Percentiles rank a stretch among this genome's conserved stretches.
Evolutionary conservation across 2,797 vertebrate genomes (phyloP).

Genomic region (Sphaeramia orbicularis): DNA sequence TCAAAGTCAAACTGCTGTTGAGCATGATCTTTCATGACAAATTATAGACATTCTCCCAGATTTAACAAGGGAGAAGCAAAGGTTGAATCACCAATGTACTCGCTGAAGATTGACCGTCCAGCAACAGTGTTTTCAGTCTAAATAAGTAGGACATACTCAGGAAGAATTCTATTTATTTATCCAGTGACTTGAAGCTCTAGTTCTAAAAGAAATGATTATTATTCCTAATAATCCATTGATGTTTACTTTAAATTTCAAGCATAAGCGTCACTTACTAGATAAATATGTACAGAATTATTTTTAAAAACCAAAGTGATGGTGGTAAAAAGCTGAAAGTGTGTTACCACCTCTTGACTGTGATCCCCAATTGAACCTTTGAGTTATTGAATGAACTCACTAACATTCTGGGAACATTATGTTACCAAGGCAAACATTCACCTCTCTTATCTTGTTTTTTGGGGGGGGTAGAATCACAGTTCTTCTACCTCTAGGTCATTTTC

Average conservation of each 20-base stretch:
- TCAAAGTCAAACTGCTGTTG: conserved; percentile 13
- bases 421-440: conserved; percentile 35
- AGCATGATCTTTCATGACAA: conserved; percentile 1
- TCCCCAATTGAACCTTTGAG: conserved; percentile 25
- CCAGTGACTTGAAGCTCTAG: background rate
- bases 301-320: background rate
- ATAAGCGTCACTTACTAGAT: conserved; percentile 1
- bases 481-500: conserved; percentile 25
- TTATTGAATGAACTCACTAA: conserved; percentile 31
- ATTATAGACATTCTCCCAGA: conserved; percentile 5
- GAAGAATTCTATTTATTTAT: conserved; percentile 19
- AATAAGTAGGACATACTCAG: conserved; percentile 15
- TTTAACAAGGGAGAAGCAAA: background rate
- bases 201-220: too few species aligned
- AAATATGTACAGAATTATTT: background rate
- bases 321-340: background rate
- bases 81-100: conserved; percentile 10
- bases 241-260: conserved; percentile 1
- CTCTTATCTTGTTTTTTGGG: conserved; percentile 37
- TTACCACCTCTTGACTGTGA: conserved; percentile 14
- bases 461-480: conserved; percentile 32
- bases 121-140: conserved; percentile 18
- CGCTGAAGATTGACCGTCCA: background rate
- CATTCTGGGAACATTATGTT: conserved; percentile 46
- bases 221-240: background rate